These are phyloP conservation scores for Nezara viridula DNA, from an alignment of 2,888 invertebrate species.

Conservation along the genomic window DNA sequence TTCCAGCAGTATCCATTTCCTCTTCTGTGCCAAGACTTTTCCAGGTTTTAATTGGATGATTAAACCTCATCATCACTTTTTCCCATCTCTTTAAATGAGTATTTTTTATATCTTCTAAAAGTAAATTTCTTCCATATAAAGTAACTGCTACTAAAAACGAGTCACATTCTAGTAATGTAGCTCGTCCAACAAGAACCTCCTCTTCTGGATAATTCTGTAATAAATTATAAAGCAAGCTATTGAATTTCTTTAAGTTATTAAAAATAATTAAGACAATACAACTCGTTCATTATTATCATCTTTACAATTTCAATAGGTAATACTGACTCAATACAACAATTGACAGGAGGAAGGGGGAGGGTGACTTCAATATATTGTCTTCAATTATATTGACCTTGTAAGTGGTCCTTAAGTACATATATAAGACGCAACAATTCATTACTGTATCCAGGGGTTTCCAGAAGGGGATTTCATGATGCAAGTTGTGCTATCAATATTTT, in stretches of 20 bases:
- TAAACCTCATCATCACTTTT: conserved; percentile 61
- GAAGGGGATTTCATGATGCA: too few relatives aligned
- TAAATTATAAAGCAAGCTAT: neutral
- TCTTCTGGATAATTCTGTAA: conserved; percentile 62
- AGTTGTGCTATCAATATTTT: too few relatives aligned
- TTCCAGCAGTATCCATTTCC: conserved; percentile 63
- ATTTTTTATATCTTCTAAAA: conserved; percentile 63
- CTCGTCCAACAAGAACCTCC: conserved; percentile 65
- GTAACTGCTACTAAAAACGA: conserved; percentile 65
- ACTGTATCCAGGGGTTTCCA: too few relatives aligned
- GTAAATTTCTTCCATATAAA: conserved; percentile 62
- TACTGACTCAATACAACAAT: too few relatives aligned
- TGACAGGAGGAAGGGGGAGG: too few relatives aligned
- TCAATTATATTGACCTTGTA: too few relatives aligned
- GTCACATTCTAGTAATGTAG: conserved; percentile 62
- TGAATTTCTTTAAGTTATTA: neutral
- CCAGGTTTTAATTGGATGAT: conserved; percentile 63
- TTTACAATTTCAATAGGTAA: too few relatives aligned
- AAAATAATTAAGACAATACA: neutral
- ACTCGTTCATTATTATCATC: neutral
- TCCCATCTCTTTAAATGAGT: conserved; percentile 60
- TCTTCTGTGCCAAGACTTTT: conserved; percentile 64
- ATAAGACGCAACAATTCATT: too few relatives aligned
- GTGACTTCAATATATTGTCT: too few relatives aligned
- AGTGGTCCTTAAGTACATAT: too few relatives aligned